These are phyloP conservation scores for Siniperca undulata DNA, from an alignment of 2,797 vertebrate genomes.

Conservation along the genomic window DNA sequence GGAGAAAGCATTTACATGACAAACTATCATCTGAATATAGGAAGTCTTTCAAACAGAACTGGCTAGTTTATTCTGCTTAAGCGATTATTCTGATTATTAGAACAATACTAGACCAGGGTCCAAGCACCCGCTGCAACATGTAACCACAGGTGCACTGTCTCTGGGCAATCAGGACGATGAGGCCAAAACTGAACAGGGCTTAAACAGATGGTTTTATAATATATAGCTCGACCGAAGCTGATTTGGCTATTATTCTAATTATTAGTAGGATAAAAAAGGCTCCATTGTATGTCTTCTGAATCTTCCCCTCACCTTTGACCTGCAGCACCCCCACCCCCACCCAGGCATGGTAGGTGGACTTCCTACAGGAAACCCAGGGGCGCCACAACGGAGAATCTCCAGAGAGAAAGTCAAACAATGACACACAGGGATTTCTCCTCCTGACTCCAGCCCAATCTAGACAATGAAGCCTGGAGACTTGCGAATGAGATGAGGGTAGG, in stretches of 20 bases:
- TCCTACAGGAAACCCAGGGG: conserved; percentile 77
- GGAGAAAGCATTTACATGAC: neutral
- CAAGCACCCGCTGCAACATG: too few species aligned
- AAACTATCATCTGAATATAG: neutral
- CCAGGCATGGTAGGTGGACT: conserved; percentile 68
- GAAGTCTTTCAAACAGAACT: neutral
- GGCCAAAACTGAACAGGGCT: too few species aligned
- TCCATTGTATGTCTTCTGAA: conserved; percentile 28
- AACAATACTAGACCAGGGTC: neutral
- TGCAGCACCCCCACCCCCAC: neutral
- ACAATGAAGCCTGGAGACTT: conserved; percentile 53
- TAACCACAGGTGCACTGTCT: too few species aligned
- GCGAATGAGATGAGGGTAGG: conserved; percentile 33
- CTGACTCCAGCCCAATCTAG: conserved; percentile 56
- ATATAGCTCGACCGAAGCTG: neutral
- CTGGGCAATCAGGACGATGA: too few species aligned
- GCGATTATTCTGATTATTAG: neutral
- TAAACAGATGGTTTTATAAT: neutral
- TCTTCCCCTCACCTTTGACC: conserved; percentile 50
- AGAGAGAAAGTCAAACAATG: conserved; percentile 66
- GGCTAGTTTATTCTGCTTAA: neutral
- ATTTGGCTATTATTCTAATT: conserved; percentile 18
- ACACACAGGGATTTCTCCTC: conserved; percentile 51
- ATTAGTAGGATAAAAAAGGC: conserved; percentile 2
- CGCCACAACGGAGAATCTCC: conserved; percentile 68